Evolutionary conservation across 1,140 invertebrate genomes (phyloP), one percentile per base, ranked within the genome.

Genomic region (Heliconius eleuchia): DNA sequence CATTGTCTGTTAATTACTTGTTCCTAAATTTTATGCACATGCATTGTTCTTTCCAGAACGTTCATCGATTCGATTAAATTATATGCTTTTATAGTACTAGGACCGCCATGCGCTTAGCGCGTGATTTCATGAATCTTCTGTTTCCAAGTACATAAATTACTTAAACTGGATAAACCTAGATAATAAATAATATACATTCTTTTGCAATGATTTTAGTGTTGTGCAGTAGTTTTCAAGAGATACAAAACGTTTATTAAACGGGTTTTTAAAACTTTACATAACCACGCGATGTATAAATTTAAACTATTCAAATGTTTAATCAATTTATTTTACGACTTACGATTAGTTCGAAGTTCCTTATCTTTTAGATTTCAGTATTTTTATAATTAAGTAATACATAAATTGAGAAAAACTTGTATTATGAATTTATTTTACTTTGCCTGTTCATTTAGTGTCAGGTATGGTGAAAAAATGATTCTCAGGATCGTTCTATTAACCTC

Each of bases 21-120:
- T 13, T 27, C n/a, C 60, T 16, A 13, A 66, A 66, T 66, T 30
- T 23, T 23, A 11, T 30, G 55, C 55, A 23, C n/a, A 23, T 66
- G 9, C 60, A 16, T 66, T 66, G 9, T 27, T 66, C 27, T 66
- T 74, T 84, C 81, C 72, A 79, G 80, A 85, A 83, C 30, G 19
- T 83, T 82, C 83, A 78, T 81, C 55, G 79, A 76, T 80, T 80
- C 30, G 37, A 4, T 46, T 46, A 46, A 4, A 46, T 46, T 46
- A 46, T 46, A 30, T 19, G 76, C 46, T 46, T 70, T 46, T 11
- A 70, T 60, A 34, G 34, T 60, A n/a, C 57, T 60, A 81, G 79
- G 78, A 73, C 82, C 73, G 80, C 76, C 81, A 84, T 81, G 76
- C 71, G 74, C 80, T 79, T 37, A 80, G 77, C 81, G 71, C 77